Percentiles rank a stretch among this genome's conserved stretches.
Evolutionary conservation across 2,888 invertebrate species (phyloP).

Genomic region (Resseliella maxima): DNA sequence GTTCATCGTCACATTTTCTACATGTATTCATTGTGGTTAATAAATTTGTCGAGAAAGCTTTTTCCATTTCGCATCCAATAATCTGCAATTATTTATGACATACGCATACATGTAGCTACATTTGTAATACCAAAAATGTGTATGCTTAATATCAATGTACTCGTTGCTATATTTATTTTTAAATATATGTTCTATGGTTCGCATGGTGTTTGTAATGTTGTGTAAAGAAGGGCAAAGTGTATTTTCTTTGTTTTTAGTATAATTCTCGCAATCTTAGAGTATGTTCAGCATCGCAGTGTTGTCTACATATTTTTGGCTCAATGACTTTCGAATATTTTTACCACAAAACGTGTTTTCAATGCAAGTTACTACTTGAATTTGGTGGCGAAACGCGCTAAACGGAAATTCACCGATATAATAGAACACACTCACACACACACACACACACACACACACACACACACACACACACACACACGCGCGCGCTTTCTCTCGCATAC

Average conservation of each 20-base stretch:
- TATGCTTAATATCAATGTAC: conserved; percentile 9
- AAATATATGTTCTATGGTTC: background rate
- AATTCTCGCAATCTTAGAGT: background rate
- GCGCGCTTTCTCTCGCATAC: too few relatives aligned
- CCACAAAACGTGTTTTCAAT: background rate
- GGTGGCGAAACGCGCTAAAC: background rate
- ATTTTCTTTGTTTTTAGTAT: background rate
- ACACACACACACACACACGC: too few relatives aligned
- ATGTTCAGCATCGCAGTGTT: background rate
- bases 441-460: background rate
- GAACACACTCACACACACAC: background rate
- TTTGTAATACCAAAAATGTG: background rate
- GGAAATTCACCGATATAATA: background rate
- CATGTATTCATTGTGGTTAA: background rate
- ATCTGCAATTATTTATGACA: conserved; percentile 31
- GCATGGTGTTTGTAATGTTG: conserved; percentile 27
- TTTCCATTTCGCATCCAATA: conserved; percentile 24
- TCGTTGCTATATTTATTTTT: background rate
- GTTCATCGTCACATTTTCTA: background rate
- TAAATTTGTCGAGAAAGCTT: conserved; percentile 13
- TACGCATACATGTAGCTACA: background rate
- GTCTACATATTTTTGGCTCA: background rate
- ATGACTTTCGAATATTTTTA: background rate
- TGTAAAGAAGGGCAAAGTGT: background rate
- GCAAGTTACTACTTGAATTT: too few relatives aligned